Conservation (phyloP, 1,140 invertebrate genomes). For the Laodelphax striatellus region DNA sequence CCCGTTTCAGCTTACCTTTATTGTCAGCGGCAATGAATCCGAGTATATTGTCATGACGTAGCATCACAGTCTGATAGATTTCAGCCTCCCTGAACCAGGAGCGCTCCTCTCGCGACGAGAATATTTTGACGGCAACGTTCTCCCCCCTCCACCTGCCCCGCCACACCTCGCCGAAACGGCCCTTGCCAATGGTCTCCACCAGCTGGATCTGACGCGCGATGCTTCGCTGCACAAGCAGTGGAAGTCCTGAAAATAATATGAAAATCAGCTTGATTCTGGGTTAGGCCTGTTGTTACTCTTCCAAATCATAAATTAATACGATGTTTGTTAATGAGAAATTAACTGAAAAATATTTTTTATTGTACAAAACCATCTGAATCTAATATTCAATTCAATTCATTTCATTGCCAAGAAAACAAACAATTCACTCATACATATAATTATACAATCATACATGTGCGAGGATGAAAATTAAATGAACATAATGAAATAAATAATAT, state of each 20-base stretch:
- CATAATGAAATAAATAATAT: too few species aligned
- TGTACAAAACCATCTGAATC: too few species aligned
- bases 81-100: conserved; percentile 84
- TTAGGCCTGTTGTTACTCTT: too few species aligned
- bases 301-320: too few species aligned
- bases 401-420: too few species aligned
- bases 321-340: too few species aligned
- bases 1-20: conserved; percentile 24
- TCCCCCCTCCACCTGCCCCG: conserved; percentile 76
- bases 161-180: conserved; percentile 83
- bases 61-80: conserved; percentile 75
- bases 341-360: too few species aligned
- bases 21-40: conserved; percentile 83
- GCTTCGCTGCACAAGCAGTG: conserved; percentile 64
- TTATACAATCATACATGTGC: too few species aligned
- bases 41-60: conserved; percentile 82
- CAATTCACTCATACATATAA: too few species aligned
- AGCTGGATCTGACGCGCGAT: conserved; percentile 65
- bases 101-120: conserved; percentile 75
- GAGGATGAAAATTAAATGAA: too few species aligned
- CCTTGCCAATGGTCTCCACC: conserved; percentile 69
- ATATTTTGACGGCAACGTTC: conserved; percentile 84
- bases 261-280: background rate
- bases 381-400: too few species aligned
- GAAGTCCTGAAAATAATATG: conserved; percentile 44